These are phyloP conservation scores for Drosophila sordidula DNA, from an alignment of 2,888 invertebrate species.

Conservation along the genomic window DNA sequence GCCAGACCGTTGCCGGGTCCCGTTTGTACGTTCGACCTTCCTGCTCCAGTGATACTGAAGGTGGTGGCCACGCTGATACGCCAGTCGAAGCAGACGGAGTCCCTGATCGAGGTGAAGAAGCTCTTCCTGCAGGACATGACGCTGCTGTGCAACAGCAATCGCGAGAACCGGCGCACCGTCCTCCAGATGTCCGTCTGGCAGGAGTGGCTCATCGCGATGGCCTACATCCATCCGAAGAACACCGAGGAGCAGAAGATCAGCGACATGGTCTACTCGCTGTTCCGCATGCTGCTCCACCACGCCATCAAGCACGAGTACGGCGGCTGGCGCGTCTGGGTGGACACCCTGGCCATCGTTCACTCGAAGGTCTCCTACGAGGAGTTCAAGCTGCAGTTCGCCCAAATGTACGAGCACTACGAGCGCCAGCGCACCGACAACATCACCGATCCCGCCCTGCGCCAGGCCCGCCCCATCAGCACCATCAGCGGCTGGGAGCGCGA, in stretches of 20 bases:
- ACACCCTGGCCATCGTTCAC: constrained; percentile 99
- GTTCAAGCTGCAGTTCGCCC: constrained; percentile 98
- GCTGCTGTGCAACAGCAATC: constrained; percentile 97
- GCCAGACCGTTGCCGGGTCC: too few species aligned
- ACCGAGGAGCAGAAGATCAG: constrained; percentile 98
- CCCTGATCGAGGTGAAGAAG: constrained; percentile 96
- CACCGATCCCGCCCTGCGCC: constrained; percentile 96
- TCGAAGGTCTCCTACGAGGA: constrained; percentile 99
- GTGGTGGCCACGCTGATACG: constrained; percentile 98
- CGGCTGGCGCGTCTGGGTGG: constrained; percentile 99
- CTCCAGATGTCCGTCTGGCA: constrained; percentile 99
- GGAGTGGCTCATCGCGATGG: constrained; percentile 99
- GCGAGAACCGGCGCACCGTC: constrained; percentile 98
- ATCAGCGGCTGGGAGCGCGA: constrained; percentile 97
- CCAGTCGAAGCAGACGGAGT: constrained; percentile 97
- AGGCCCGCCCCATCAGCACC: constrained; percentile 97
- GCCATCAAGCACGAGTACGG: constrained; percentile 99
- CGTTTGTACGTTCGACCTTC: too few species aligned
- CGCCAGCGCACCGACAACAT: constrained; percentile 97
- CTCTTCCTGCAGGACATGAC: constrained; percentile 99
- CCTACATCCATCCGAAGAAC: constrained; percentile 98
- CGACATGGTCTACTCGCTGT: constrained; percentile 98
- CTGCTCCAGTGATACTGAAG: constrained; percentile 95
- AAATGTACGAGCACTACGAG: constrained; percentile 98
- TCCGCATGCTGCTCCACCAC: constrained; percentile 98